Base-by-base conservation (phyloP, 53 echinoderm and acorn worm species). In the Paracentrotus lividus region DNA sequence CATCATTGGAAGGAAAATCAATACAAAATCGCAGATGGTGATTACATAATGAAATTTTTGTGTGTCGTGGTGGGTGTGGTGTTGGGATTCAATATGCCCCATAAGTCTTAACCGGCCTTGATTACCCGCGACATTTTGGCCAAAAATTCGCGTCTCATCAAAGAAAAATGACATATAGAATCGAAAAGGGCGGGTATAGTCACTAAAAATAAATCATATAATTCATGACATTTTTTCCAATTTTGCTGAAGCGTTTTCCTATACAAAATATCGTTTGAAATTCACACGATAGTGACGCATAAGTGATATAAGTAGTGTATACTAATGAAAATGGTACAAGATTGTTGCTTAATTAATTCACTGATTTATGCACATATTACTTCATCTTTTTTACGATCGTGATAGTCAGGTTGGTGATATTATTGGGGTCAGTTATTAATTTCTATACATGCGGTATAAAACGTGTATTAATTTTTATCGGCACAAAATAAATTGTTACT, bases 1-100 rank as follows among this genome's bases (percentile, higher is more conserved):
- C 72, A 72, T 72, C 40, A 72, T 72, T 72, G 72, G 72, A 72
- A 40, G 5, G 13, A 72, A 72, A 72, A 72, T 72, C 72, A 38
- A 72, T 72, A 72, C 3, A 72, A 72, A 36, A 72, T 72, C 72
- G 72, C 72, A 40, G 40, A 31, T 66, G 14, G 66, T 66, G 66
- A 32, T 31, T 72, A 38, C 72, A 72, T 72, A 72, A 72, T 72
- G 72, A 72, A 72, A 36, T 38, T 40, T 40, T 72, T 72, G 31
- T 51, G 6, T 51, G 6, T 51, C 20, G 16, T n/a, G n/a, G n/a
- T n/a, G n/a, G n/a, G n/a, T n/a, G n/a, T n/a, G n/a, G n/a, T n/a
- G n/a, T n/a, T n/a, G n/a, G n/a, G n/a, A n/a, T 72, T 40, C 72
- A 36, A 72, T 67, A 67, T 67, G 67, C 67, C 67, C 13, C 36